phyloP scores from a whole-genome alignment of 2,113 vertebrate species.

The Poeciliopsis retropinna region DNA sequence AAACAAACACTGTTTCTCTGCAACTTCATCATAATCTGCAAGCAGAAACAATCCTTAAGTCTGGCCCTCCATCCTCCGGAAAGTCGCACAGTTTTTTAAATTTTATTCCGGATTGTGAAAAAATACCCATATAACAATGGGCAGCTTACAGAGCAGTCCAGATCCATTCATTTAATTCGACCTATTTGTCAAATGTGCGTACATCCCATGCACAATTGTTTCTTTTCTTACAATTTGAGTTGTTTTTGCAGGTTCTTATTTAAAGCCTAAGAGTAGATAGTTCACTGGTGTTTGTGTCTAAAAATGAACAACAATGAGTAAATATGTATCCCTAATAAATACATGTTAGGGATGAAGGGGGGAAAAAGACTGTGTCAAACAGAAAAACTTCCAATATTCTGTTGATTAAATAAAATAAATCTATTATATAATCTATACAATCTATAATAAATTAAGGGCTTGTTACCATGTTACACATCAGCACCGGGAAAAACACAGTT shows the following conservation, averaged over 20 bases:
- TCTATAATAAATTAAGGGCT: too few relatives aligned
- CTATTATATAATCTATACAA: background rate
- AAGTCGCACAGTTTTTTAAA: constrained; percentile 1
- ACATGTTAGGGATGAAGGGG: background rate
- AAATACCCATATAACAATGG: too few relatives aligned
- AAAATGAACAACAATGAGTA: background rate
- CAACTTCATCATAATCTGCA: constrained; percentile 2
- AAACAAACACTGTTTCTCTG: constrained; percentile 9
- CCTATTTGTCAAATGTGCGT: too few relatives aligned
- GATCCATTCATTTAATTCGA: too few relatives aligned
- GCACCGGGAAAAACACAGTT: background rate
- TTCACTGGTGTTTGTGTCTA: too few relatives aligned
- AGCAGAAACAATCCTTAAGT: constrained; percentile 15
- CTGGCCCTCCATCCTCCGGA: constrained; percentile 5
- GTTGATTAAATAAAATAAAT: background rate
- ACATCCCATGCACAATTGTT: too few relatives aligned
- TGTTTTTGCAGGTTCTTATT: background rate
- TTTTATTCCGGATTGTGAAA: too few relatives aligned
- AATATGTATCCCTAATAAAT: background rate
- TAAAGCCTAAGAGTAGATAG: background rate
- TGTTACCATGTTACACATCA: background rate
- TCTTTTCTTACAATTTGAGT: too few relatives aligned
- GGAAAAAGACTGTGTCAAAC: background rate
- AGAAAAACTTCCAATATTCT: too few relatives aligned
- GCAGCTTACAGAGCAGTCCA: too few relatives aligned